A percentile compares a stretch with the other conserved stretches of the same genome.
phyloP scores from a whole-genome alignment of 2,888 invertebrate species.

The Drosophila subquinaria region DNA sequence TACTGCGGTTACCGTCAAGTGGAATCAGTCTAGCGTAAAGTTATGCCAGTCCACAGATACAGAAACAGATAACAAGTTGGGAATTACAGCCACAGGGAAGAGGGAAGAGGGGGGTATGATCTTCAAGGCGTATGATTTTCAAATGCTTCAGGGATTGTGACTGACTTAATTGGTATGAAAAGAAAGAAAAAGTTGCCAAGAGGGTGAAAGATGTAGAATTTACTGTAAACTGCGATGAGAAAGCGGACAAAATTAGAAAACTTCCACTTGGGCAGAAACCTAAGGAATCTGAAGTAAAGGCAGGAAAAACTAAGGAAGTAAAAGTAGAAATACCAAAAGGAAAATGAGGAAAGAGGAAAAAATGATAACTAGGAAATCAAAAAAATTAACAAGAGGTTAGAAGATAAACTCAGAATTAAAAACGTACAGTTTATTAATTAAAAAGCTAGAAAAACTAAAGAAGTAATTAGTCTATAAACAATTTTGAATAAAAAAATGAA shows the following conservation, averaged over 20 bases:
- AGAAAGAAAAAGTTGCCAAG: conserved; percentile 23
- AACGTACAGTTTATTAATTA: neutral
- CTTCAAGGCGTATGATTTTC: conserved; percentile 57
- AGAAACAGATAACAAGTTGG: conserved; percentile 52
- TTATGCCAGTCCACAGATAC: conserved; percentile 63
- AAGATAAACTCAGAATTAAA: neutral
- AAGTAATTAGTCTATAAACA: too few species aligned
- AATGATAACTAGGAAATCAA: too few species aligned
- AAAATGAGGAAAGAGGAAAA: too few species aligned
- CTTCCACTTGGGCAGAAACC: neutral
- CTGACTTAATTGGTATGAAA: conserved; percentile 64
- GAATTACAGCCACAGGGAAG: neutral
- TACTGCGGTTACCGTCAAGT: conserved; percentile 55
- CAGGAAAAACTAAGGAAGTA: neutral
- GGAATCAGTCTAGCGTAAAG: conserved; percentile 72
- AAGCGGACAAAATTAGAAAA: conserved; percentile 8
- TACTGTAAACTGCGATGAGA: conserved; percentile 9
- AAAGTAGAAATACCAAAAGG: neutral
- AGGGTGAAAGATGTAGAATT: conserved; percentile 53
- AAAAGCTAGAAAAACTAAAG: neutral
- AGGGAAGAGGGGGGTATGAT: conserved; percentile 8
- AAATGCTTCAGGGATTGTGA: conserved; percentile 67
- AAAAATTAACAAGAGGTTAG: neutral
- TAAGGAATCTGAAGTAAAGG: neutral
- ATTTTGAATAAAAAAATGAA: too few species aligned